Evolutionary conservation across 2,797 vertebrate species (phyloP).

Genomic region (Tenualosa thibaudeaui): DNA sequence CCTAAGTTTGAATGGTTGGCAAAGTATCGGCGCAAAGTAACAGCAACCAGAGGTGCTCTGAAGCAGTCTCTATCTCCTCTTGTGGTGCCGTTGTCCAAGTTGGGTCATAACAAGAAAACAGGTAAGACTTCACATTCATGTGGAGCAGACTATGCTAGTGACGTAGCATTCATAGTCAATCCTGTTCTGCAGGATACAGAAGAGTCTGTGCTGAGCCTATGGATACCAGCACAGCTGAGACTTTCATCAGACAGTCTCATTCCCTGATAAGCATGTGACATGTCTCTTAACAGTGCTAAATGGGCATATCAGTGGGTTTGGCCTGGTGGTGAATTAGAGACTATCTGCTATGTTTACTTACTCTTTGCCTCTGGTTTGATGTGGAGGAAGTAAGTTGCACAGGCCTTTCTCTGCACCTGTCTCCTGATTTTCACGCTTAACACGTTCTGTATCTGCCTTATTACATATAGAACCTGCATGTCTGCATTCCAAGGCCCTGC

Average conservation of each 20-base stretch:
- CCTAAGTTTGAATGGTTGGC: conserved; percentile 78
- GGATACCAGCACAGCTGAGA: too few relatives aligned
- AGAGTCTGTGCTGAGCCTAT: neutral
- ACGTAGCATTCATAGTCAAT: neutral
- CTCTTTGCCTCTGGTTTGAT: neutral
- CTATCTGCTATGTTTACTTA: conserved; percentile 28
- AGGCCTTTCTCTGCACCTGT: neutral
- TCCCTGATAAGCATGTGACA: conserved; percentile 24
- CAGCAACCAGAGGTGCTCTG: conserved; percentile 49
- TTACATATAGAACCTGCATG: neutral
- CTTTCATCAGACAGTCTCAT: neutral
- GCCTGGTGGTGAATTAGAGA: neutral
- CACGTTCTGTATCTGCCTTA: neutral
- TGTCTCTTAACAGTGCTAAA: conserved; percentile 31
- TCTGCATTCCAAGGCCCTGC: conserved; percentile 28
- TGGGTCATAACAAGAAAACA: conserved; percentile 64
- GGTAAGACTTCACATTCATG: conserved; percentile 58
- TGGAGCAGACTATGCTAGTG: neutral
- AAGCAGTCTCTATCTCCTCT: conserved; percentile 54
- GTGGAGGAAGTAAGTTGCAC: neutral
- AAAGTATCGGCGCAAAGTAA: conserved; percentile 65
- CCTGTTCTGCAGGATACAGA: neutral
- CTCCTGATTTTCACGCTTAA: neutral
- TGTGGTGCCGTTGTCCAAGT: conserved; percentile 47
- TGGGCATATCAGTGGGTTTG: neutral